These are phyloP conservation scores for Falco rusticolus DNA, from an alignment of 2,797 vertebrate species.

Conservation along the genomic window DNA sequence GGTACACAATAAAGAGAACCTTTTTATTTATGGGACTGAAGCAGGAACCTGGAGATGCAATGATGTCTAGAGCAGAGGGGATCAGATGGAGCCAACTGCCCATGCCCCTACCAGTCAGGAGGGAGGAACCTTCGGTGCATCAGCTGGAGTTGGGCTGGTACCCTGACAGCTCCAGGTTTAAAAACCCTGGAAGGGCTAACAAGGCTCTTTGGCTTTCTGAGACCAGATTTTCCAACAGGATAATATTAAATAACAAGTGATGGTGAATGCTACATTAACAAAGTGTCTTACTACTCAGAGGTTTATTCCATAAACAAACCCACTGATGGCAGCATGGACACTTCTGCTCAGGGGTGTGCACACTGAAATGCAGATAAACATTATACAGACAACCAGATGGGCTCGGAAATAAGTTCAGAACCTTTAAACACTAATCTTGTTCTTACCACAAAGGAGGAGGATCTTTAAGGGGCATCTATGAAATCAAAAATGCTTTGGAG, in stretches of 20 bases:
- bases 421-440: background rate
- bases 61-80: background rate
- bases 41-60: background rate
- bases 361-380: background rate
- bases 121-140: background rate
- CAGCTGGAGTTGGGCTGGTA: background rate
- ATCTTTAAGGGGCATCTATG: background rate
- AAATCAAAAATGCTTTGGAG: background rate
- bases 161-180: background rate
- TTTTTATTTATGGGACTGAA: background rate
- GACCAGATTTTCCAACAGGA: background rate
- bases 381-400: accelerated
- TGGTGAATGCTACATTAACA: background rate
- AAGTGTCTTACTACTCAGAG: background rate
- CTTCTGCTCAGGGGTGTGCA: background rate
- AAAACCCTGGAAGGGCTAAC: background rate
- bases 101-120: background rate
- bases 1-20: background rate
- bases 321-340: background rate
- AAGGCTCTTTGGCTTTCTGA: background rate
- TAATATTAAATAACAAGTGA: background rate
- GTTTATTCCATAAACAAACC: background rate
- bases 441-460: background rate
- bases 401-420: background rate
- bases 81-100: background rate